Base-by-base conservation (phyloP, 1,140 invertebrate species). In the Bemisia tabaci region DNA sequence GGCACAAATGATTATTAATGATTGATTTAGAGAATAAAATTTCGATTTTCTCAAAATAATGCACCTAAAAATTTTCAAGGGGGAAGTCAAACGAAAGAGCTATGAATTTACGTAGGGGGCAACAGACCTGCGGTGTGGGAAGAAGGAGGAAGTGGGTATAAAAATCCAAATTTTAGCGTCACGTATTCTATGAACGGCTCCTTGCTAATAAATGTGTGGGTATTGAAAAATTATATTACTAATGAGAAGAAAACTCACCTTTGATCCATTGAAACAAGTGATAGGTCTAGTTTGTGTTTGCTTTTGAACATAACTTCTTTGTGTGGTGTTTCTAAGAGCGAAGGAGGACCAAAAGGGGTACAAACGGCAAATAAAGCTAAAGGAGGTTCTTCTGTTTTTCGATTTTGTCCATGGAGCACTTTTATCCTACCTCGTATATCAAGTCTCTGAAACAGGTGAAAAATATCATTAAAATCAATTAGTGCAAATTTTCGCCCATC, bases 261-360 rank as follows among this genome's bases (percentile, higher is more conserved):
- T 82, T 92, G 92, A 79, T 99, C 97, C 91, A 99, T 97, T 2
- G 94, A 97, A 62, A 98, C 89, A 48, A 97, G 84, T 62, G 91
- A 87, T 25, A 99, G 84, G 79, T 98, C 95, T 64, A 99, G 83
- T 77, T 97, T 97, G 81, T 98, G 97, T 82, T 98, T 98, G 75
- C 92, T 96, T 80, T 98, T 98, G 80, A 99, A 98, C 87, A 97
- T 96, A 67, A 95, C 91, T 80, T 98, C 94, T 75, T 95, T 93
- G 73, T 93, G 90, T 2, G 90, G 89, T 72, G 92, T 89, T 76
- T 94, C 91, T 23, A 93, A 77, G 17, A 94, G 79, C 60, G 91
- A 93, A 1, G 94, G 91, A 12, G 96, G 96, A 0, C 97, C 97
- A 75, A 98, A 98, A 0, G 97, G 97, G 1, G 95, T 98, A 76